A percentile compares a stretch with the other conserved stretches of the same genome.
phyloP scores from a whole-genome alignment of 2,797 vertebrate species.

The Pachyuromys duprasi region DNA sequence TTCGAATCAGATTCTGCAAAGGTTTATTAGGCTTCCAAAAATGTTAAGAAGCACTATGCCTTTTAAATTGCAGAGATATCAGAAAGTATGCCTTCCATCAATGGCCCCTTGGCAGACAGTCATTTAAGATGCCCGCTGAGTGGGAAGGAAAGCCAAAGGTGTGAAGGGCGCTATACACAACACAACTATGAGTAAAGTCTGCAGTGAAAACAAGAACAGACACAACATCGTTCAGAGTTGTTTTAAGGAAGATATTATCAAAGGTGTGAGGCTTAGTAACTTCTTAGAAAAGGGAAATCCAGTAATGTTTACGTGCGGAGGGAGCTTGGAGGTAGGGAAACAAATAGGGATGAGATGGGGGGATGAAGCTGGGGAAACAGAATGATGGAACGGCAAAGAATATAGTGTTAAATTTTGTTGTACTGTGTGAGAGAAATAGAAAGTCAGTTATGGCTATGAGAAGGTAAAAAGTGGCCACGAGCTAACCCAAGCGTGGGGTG shows the following conservation, averaged over 20 bases:
- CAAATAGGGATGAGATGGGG: not conserved
- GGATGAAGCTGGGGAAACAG: not conserved
- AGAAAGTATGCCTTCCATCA: not conserved
- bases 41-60: not conserved
- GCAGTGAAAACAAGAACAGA: not conserved
- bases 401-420: not conserved
- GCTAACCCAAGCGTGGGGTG: not conserved
- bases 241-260: not conserved
- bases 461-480: not conserved
- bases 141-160: not conserved
- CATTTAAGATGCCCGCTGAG: not conserved
- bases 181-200: not conserved
- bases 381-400: not conserved
- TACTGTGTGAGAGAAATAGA: not conserved
- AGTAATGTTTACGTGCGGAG: not conserved
- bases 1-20: not conserved
- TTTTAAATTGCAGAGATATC: not conserved
- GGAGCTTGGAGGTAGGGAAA: not conserved
- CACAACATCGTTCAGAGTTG: not conserved
- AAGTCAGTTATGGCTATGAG: not conserved
- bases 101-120: not conserved
- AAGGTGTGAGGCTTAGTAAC: not conserved
- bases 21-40: not conserved
- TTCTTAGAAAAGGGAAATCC: not conserved
- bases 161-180: not conserved